phyloP scores from a whole-genome alignment of 2,888 invertebrate genomes.

The Caenorhabditis angaria region DNA sequence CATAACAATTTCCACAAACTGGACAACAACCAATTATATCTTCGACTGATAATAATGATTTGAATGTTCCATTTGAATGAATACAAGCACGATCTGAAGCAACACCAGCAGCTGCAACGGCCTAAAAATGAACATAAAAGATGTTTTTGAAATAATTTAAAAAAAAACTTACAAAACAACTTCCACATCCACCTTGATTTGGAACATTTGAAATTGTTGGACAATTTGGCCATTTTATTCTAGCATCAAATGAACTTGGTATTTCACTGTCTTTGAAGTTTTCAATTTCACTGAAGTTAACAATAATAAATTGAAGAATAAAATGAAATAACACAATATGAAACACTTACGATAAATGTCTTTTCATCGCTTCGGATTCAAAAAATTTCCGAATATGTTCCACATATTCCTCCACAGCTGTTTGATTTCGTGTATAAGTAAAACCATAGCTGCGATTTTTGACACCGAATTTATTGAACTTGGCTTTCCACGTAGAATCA shows the following conservation, averaged over 20 bases:
- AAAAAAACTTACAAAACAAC: slow-evolving; percentile 63
- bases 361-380: slow-evolving; percentile 64
- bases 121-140: slow-evolving; percentile 60
- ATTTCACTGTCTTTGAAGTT: slow-evolving; percentile 53
- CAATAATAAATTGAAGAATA: background rate
- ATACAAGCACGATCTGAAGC: slow-evolving; percentile 71
- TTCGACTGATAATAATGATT: slow-evolving; percentile 52
- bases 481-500: slow-evolving; percentile 68
- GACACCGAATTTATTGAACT: slow-evolving; percentile 68
- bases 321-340: background rate
- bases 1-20: slow-evolving; percentile 70
- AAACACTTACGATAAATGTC: slow-evolving; percentile 58
- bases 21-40: slow-evolving; percentile 68
- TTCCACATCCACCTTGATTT: slow-evolving; percentile 72
- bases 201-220: slow-evolving; percentile 65
- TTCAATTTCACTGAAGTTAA: slow-evolving; percentile 64
- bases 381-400: slow-evolving; percentile 64
- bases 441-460: slow-evolving; percentile 59
- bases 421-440: slow-evolving; percentile 64
- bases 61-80: slow-evolving; percentile 68
- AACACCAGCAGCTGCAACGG: slow-evolving; percentile 69
- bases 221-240: slow-evolving; percentile 70
- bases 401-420: slow-evolving; percentile 68
- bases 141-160: no score
- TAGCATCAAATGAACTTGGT: slow-evolving; percentile 67